Base-by-base conservation (phyloP, 2,113 vertebrate species). In the Antigone vipio region DNA sequence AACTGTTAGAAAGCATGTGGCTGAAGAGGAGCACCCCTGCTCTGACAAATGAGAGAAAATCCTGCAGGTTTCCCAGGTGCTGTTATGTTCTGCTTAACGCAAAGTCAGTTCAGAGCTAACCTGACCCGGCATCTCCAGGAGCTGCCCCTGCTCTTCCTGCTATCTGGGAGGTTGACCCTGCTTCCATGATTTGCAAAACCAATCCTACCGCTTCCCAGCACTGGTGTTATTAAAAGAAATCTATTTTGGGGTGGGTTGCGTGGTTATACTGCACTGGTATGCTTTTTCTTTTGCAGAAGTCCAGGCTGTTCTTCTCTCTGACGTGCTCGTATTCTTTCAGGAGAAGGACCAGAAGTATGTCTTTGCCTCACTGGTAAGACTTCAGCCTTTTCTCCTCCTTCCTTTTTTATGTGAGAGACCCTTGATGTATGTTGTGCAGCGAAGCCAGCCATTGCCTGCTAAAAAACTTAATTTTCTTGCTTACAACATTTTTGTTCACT, bases 321-420 rank as follows among this genome's bases (percentile, higher is more conserved):
- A 99, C 34, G 96, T 99, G 80, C 97, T 99, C 7, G 94, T 99
- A 69, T 99, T 99, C 98, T 98, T 99, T 81, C 99, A 99, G 96
- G 99, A 99, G 96, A 99, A 99, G 94, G 99, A 99, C 96, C 99
- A 99, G 98, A 99, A 99, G 93, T 99, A 99, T 17, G 92, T 99
- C 79, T 99, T 99, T 73, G 99, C 99, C 23, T 99, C 99, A 93
- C 95, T 99, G 99, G 99, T 99, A 99, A 96, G 99, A 83, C 71
- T 93, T 85, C 42, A 63, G 3, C 45, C 7, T 17, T 92, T 85
- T 82, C 22, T 85, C 12, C 42, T 64, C 47, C 34, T 92, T 47
- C 9, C 6, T 91, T 87, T 92, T 45, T 35, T 20, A 0, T 9
- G 10, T 34, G 24, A 50, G 47, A 73, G 21, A 52, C 16, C 9